Evolutionary conservation across 2,113 vertebrate species (phyloP).

Genomic region (Dascyllus trimaculatus): DNA sequence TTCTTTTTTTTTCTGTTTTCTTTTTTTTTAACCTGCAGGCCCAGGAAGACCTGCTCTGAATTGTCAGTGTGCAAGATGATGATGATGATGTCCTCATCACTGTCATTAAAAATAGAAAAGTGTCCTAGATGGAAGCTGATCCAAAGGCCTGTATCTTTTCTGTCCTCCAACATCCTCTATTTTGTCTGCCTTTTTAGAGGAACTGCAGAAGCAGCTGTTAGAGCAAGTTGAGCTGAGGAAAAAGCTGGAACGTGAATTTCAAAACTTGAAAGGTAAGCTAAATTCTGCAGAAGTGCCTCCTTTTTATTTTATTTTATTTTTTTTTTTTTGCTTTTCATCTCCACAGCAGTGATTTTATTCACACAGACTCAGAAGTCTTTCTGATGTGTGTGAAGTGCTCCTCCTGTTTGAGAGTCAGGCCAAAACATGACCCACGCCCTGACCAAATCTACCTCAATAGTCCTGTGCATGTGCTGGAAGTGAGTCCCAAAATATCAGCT

Average conservation of each 20-base stretch:
- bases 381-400: slow-evolving; percentile 23
- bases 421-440: slow-evolving; percentile 5
- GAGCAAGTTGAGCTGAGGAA: slow-evolving; percentile 97
- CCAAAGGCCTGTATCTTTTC: neutral
- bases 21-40: slow-evolving; percentile 14
- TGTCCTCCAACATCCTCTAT: slow-evolving; percentile 30
- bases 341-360: neutral
- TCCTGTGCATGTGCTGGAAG: neutral
- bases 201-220: slow-evolving; percentile 95
- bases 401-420: slow-evolving; percentile 5
- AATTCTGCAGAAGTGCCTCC: slow-evolving; percentile 13
- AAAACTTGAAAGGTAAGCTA: slow-evolving; percentile 93
- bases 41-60: slow-evolving; percentile 51
- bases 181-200: slow-evolving; percentile 84
- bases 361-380: neutral
- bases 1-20: neutral
- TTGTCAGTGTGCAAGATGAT: slow-evolving; percentile 37
- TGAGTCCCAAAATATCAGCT: neutral
- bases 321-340: neutral
- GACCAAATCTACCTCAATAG: slow-evolving; percentile 13
- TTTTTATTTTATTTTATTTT: neutral
- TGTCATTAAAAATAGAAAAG: slow-evolving; percentile 58
- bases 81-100: slow-evolving; percentile 17
- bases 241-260: slow-evolving; percentile 97
- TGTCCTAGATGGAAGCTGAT: slow-evolving; percentile 28